A percentile compares a stretch with the other conserved stretches of the same genome.
Conservation (phyloP, 2,888 invertebrate genomes). For the Celastrina argiolus region DNA sequence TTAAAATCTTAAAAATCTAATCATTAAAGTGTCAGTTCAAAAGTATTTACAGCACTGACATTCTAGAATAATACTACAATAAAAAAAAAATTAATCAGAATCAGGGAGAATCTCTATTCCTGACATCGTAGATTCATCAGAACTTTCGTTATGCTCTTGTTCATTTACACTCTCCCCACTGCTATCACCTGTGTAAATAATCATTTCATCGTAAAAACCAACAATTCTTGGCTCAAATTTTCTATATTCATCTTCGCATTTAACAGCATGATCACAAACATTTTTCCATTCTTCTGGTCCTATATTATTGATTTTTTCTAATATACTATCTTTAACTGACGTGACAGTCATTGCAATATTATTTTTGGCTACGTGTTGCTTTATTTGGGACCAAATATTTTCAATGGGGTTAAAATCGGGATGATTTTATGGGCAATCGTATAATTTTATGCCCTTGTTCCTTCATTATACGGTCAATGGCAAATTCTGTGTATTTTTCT, state of each 20-base stretch:
- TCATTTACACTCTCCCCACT: too few species aligned
- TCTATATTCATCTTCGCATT: constrained; percentile 30
- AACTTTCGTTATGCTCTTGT: too few species aligned
- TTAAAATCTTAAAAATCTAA: too few species aligned
- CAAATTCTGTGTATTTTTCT: constrained; percentile 24
- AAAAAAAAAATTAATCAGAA: too few species aligned
- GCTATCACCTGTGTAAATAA: too few species aligned
- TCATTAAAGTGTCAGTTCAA: too few species aligned
- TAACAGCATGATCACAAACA: constrained; percentile 28
- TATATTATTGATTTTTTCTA: constrained; percentile 28
- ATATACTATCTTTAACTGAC: constrained; percentile 25
- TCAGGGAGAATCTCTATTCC: too few species aligned
- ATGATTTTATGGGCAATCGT: constrained; percentile 23
- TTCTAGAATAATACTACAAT: too few species aligned
- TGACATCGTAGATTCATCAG: too few species aligned
- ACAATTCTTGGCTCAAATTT: too few species aligned
- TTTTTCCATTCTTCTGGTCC: constrained; percentile 28
- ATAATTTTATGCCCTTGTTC: constrained; percentile 23
- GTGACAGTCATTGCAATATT: background rate
- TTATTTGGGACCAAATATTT: constrained; percentile 16
- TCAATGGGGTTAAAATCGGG: constrained; percentile 20
- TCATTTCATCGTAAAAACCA: too few species aligned
- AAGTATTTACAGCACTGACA: too few species aligned
- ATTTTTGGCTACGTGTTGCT: background rate
- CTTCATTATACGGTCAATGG: constrained; percentile 23